Percentiles rank a stretch among this genome's conserved stretches.
Conservation (phyloP, 1,140 invertebrate species). For the Drosophila sucinea region DNA sequence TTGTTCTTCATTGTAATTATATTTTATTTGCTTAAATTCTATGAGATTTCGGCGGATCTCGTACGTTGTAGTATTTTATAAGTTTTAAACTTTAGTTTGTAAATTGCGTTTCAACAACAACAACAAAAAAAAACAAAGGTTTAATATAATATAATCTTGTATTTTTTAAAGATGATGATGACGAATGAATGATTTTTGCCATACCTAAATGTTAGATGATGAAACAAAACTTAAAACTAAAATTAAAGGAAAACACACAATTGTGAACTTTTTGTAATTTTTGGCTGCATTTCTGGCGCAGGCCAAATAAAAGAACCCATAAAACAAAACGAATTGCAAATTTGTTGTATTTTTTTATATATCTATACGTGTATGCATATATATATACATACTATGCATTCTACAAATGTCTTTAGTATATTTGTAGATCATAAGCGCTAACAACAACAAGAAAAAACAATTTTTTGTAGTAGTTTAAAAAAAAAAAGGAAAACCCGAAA, state of each 20-base stretch:
- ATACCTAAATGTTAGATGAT: constrained; percentile 67
- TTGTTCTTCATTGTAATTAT: constrained; percentile 38
- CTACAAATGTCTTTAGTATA: constrained; percentile 46
- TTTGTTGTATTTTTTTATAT: constrained; percentile 80
- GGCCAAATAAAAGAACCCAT: constrained; percentile 22
- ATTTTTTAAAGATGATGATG: constrained; percentile 44
- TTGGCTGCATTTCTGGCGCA: constrained; percentile 47
- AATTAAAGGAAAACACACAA: constrained; percentile 3
- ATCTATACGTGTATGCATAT: constrained; percentile 36
- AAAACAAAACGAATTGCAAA: constrained; percentile 74
- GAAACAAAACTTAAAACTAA: constrained; percentile 1
- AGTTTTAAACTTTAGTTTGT: constrained; percentile 75
- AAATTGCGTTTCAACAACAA: constrained; percentile 63
- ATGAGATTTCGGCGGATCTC: constrained; percentile 80
- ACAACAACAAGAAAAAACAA: constrained; percentile 53
- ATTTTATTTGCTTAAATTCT: constrained; percentile 65
- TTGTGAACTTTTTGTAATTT: constrained; percentile 25
- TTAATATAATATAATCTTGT: constrained; percentile 58
- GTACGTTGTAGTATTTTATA: constrained; percentile 80
- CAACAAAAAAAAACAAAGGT: constrained; percentile 39
- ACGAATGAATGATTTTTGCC: constrained; percentile 53
- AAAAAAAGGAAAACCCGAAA: constrained; percentile 33
- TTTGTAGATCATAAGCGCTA: constrained; percentile 71
- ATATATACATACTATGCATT: constrained; percentile 41
- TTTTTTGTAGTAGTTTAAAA: constrained; percentile 74